phyloP scores from a whole-genome alignment of 2,888 invertebrate species.

The Desoria tigrina region DNA sequence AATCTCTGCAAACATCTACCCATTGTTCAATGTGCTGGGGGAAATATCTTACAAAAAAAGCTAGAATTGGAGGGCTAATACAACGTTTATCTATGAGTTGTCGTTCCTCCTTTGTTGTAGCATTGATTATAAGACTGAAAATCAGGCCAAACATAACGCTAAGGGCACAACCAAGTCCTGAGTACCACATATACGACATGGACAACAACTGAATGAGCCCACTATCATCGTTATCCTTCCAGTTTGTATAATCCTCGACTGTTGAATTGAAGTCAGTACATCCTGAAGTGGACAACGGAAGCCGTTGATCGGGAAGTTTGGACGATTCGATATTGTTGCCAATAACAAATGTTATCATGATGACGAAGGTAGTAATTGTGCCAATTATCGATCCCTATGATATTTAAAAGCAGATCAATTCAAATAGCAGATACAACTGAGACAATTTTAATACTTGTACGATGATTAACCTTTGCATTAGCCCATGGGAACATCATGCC shows the following conservation, averaged over 20 bases:
- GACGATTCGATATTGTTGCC: conserved; percentile 54
- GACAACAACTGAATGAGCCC: conserved; percentile 30
- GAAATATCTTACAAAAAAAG: conserved; percentile 21
- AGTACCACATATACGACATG: conserved; percentile 57
- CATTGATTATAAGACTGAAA: conserved; percentile 24
- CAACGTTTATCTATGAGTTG: conserved; percentile 23
- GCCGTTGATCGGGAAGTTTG: conserved; percentile 43
- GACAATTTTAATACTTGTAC: neutral
- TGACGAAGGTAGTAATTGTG: conserved; percentile 53
- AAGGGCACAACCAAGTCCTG: conserved; percentile 54
- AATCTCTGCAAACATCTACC: no score
- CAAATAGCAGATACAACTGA: neutral
- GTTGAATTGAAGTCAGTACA: conserved; percentile 20
- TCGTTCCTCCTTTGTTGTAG: neutral
- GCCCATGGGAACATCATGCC: conserved; percentile 88
- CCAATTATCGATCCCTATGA: conserved; percentile 56
- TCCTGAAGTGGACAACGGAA: conserved; percentile 27
- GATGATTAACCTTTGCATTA: conserved; percentile 61
- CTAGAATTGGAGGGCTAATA: conserved; percentile 43
- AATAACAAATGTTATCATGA: conserved; percentile 55
- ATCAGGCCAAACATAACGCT: conserved; percentile 54
- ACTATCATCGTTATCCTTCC: conserved; percentile 42
- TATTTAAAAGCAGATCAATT: conserved; percentile 15
- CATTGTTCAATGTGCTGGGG: conserved; percentile 34
- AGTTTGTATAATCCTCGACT: conserved; percentile 8